A percentile compares a stretch with the other conserved stretches of the same genome.
Evolutionary conservation across 2,888 invertebrate genomes (phyloP).

Genomic region (Meiosimyza decipiens): DNA sequence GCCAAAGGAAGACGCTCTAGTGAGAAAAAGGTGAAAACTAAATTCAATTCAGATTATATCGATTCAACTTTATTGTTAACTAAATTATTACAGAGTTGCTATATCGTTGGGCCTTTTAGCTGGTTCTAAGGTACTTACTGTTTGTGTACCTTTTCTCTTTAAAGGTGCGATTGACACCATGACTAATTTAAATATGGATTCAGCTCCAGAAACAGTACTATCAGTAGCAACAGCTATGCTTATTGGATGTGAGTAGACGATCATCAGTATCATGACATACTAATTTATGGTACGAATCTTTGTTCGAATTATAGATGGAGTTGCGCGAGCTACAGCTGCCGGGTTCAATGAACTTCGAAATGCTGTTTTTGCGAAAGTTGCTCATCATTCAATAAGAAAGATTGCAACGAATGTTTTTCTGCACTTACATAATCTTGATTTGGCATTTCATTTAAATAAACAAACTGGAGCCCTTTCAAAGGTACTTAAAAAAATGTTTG

Average conservation of each 20-base stretch:
- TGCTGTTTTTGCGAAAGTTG: slow-evolving; percentile 97
- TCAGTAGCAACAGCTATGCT: slow-evolving; percentile 84
- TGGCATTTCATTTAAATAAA: slow-evolving; percentile 91
- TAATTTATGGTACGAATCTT: slow-evolving; percentile 22
- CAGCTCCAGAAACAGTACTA: slow-evolving; percentile 82
- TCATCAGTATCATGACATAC: not conserved
- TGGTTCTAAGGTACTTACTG: slow-evolving; percentile 88
- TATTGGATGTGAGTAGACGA: slow-evolving; percentile 81
- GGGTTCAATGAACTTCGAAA: slow-evolving; percentile 96
- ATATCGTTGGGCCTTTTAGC: slow-evolving; percentile 83
- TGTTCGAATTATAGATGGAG: slow-evolving; percentile 78
- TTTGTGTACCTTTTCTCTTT: slow-evolving; percentile 94
- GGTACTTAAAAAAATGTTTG: slow-evolving; percentile 67
- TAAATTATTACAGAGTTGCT: slow-evolving; percentile 75
- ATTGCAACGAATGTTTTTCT: slow-evolving; percentile 95
- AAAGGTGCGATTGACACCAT: slow-evolving; percentile 92
- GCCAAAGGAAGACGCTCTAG: slow-evolving; percentile 80
- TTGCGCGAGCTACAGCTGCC: slow-evolving; percentile 89
- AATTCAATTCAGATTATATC: not conserved
- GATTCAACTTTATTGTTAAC: not conserved
- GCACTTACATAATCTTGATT: slow-evolving; percentile 94
- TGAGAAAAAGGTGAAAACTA: slow-evolving; percentile 56
- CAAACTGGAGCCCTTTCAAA: slow-evolving; percentile 97
- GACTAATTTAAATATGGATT: slow-evolving; percentile 80
- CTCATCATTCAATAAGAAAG: slow-evolving; percentile 94